A percentile compares a stretch with the other conserved stretches of the same genome.
These are phyloP conservation scores for Micropoecilia bifurca DNA, from an alignment of 2,797 vertebrate species.

Conservation along the genomic window DNA sequence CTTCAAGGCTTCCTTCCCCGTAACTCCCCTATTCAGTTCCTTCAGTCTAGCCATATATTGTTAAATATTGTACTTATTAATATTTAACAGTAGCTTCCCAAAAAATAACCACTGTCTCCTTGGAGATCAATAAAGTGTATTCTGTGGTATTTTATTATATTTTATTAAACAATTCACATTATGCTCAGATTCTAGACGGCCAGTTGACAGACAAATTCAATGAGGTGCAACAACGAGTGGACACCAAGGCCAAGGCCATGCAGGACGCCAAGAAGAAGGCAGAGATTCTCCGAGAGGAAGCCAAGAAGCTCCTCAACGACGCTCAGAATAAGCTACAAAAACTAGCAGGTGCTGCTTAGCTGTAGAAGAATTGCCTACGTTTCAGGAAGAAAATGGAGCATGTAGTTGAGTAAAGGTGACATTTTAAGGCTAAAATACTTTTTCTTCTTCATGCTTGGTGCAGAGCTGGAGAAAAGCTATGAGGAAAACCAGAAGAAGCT, in stretches of 20 bases:
- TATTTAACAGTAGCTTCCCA: too few relatives aligned
- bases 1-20: too few relatives aligned
- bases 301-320: constrained; percentile 85
- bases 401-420: background rate
- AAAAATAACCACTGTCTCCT: too few relatives aligned
- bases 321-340: constrained; percentile 89
- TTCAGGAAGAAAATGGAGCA: background rate
- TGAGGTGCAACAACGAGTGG: constrained; percentile 88
- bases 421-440: background rate
- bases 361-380: background rate
- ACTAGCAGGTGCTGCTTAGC: constrained; percentile 84
- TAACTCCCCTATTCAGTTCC: too few relatives aligned
- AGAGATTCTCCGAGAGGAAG: constrained; percentile 89
- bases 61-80: too few relatives aligned
- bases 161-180: background rate
- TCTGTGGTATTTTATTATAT: background rate
- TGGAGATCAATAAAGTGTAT: too few relatives aligned
- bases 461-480: constrained; percentile 92
- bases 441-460: constrained; percentile 8
- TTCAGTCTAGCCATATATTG: too few relatives aligned
- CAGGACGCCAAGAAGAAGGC: constrained; percentile 89
- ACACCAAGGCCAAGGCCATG: constrained; percentile 87
- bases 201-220: constrained; percentile 89
- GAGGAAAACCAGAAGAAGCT: constrained; percentile 90
- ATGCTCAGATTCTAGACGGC: constrained; percentile 88